Evolutionary conservation across 2,113 vertebrate species (phyloP), one percentile per base, ranked within the genome.

Genomic region (Meles meles): DNA sequence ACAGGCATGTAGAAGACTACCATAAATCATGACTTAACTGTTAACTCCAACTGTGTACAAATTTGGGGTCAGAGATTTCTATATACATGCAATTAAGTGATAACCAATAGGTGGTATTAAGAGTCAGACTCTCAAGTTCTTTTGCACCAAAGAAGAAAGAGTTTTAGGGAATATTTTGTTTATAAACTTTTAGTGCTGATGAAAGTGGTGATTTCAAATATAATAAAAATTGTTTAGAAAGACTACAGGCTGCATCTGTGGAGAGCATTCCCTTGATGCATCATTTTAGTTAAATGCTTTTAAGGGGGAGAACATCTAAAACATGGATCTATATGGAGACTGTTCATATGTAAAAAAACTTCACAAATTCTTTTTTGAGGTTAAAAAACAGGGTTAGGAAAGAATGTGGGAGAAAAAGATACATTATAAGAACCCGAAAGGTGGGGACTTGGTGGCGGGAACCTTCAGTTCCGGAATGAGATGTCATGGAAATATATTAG

Each of bases 121-220:
- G 72, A 83, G 21, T 84, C 44, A 92, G 31, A 63, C 17, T 94
- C 29, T 86, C 71, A 76, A 44, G 14, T 65, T 93, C 72, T 92
- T 94, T 67, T 72, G 29, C 18, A 63, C 67, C 17, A 44, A 76
- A 65, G n/a, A 47, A 71, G 27, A 90, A 93, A 92, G 44, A 59
- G 11, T 34, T 95, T 49, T 49, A 82, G 76, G 74, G 79, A 88
- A 88, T 76, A 95, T 57, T 80, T 84, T 90, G 37, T 77, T 94
- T 77, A 74, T 55, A 95, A 57, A 91, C 91, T 88, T 87, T 95
- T 61, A 44, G 15, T n/a, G 29, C 39, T 49, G 21, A 82, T 97
- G 39, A 97, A 91, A 97, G 90, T 55, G 23, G 5, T 15, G 3
- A 90, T 81, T 87, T 94, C 81, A 96, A 93, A 90, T 59, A n/a